These are phyloP conservation scores for Dynastes tityus DNA, from an alignment of 2,888 invertebrate species.

Conservation along the genomic window DNA sequence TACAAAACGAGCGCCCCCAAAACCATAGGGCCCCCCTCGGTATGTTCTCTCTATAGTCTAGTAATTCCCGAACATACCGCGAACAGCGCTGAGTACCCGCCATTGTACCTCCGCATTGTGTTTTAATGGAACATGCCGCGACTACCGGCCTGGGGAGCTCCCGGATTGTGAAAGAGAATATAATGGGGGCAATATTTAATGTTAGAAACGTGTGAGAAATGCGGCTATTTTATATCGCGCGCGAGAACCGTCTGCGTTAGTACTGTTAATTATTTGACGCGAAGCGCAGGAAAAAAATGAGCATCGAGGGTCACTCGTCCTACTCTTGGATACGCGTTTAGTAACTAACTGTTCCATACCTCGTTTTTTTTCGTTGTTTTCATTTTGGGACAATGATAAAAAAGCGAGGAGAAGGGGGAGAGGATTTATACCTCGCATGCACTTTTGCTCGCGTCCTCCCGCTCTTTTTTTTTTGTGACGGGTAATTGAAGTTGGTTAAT, in stretches of 20 bases:
- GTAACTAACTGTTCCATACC: too few species aligned
- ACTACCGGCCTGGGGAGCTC: neutral
- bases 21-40: too few species aligned
- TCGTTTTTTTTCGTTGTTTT: too few species aligned
- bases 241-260: neutral
- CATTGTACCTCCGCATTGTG: constrained; percentile 31
- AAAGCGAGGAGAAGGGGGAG: too few species aligned
- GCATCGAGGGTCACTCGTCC: too few species aligned
- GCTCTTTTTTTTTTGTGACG: too few species aligned
- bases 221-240: constrained; percentile 10
- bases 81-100: constrained; percentile 10
- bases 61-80: neutral
- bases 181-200: constrained; percentile 44
- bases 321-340: too few species aligned
- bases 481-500: too few species aligned
- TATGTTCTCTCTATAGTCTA: neutral
- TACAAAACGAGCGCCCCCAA: neutral
- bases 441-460: too few species aligned
- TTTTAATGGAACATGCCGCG: constrained; percentile 31
- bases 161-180: neutral
- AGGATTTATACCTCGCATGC: too few species aligned
- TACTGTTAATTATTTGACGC: constrained; percentile 3
- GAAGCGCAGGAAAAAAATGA: neutral
- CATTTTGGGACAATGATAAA: too few species aligned
- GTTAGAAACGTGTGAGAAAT: constrained; percentile 36